Conservation (phyloP, 2,113 vertebrate genomes). For the Arothron firmamentum region DNA sequence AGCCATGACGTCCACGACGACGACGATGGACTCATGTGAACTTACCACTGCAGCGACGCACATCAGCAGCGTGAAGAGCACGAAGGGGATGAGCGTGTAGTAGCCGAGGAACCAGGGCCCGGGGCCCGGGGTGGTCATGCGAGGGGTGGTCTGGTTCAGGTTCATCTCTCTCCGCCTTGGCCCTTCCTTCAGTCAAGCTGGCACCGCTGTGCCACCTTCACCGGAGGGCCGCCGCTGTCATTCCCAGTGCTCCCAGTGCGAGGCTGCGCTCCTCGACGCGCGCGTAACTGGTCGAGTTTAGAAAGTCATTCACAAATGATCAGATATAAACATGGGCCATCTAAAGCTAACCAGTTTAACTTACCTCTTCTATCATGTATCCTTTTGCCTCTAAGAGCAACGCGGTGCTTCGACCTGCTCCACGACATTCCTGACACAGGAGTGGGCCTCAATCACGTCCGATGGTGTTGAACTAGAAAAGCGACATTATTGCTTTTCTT, state of each 20-base stretch:
- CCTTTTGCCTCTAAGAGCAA: not conserved
- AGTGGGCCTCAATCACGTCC: too few relatives aligned
- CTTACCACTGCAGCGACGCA: slow-evolving; percentile 51
- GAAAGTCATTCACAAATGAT: not conserved
- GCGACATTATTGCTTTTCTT: not conserved
- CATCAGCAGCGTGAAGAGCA: slow-evolving; percentile 26
- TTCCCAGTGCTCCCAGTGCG: slow-evolving; percentile 11
- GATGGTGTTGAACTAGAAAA: too few relatives aligned
- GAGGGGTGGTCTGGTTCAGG: slow-evolving; percentile 46
- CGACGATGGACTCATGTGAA: not conserved
- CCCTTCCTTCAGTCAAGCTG: slow-evolving; percentile 12
- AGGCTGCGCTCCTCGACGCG: not conserved
- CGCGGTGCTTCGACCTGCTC: slow-evolving; percentile 37
- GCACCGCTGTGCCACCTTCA: slow-evolving; percentile 48
- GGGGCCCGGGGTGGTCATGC: slow-evolving; percentile 1
- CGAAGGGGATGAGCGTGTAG: slow-evolving; percentile 28
- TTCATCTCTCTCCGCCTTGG: slow-evolving; percentile 9
- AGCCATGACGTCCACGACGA: not conserved
- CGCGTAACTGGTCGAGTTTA: not conserved
- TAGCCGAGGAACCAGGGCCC: slow-evolving; percentile 24
- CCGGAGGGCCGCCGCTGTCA: slow-evolving; percentile 7
- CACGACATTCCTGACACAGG: slow-evolving; percentile 60
- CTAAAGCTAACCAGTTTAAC: not conserved
- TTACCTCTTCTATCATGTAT: slow-evolving; percentile 21
- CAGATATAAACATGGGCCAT: not conserved